Evolutionary conservation across 2,888 invertebrate species (phyloP).

Genomic region (Hypomecis punctinalis): DNA sequence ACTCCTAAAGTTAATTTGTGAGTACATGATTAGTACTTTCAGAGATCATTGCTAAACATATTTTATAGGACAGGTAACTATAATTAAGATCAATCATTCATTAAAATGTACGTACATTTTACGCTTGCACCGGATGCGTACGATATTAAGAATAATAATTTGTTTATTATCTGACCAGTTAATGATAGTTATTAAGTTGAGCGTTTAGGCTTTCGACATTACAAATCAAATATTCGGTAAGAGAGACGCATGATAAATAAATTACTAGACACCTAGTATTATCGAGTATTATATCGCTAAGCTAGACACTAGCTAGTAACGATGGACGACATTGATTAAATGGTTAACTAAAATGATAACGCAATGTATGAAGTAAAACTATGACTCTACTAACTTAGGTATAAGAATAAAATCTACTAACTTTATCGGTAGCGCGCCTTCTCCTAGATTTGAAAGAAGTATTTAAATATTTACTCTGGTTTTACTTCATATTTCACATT

Average conservation of each 20-base stretch:
- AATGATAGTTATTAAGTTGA: constrained; percentile 21
- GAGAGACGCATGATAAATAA: constrained; percentile 9
- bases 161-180: constrained; percentile 12
- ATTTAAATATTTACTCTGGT: too few species aligned
- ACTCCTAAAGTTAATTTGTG: neutral
- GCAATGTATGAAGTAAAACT: too few species aligned
- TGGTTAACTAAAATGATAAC: constrained; percentile 10
- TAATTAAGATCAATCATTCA: constrained; percentile 14
- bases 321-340: constrained; percentile 34
- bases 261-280: too few species aligned
- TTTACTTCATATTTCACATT: too few species aligned
- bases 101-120: neutral
- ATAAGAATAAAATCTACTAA: too few species aligned
- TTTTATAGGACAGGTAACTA: constrained; percentile 2
- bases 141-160: constrained; percentile 13
- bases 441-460: too few species aligned
- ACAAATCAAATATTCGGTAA: constrained; percentile 15
- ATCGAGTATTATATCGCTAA: too few species aligned
- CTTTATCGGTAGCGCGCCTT: too few species aligned
- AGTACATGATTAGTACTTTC: neutral
- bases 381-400: too few species aligned
- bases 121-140: constrained; percentile 17
- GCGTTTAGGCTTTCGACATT: constrained; percentile 30
- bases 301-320: too few species aligned
- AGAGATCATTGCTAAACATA: neutral